Percentiles rank a stretch among this genome's conserved stretches.
phyloP scores from a whole-genome alignment of 2,113 vertebrate genomes.

The Ceyx margarethae region DNA sequence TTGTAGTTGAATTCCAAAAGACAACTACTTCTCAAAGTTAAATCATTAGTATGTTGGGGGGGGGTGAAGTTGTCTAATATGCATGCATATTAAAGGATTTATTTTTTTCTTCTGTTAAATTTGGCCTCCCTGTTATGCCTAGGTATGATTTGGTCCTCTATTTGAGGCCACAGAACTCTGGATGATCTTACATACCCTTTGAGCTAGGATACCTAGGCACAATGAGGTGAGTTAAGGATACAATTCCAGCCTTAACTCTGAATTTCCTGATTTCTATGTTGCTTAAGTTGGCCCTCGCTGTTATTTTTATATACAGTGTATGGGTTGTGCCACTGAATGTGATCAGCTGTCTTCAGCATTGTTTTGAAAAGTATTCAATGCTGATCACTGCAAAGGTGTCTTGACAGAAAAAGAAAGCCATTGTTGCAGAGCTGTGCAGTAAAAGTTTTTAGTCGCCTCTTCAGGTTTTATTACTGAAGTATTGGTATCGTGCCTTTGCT shows the following conservation, averaged over 20 bases:
- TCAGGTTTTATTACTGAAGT: neutral
- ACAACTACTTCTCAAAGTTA: neutral
- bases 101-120: slow-evolving; percentile 33
- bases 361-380: neutral
- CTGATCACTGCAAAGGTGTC: neutral
- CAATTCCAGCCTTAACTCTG: slow-evolving; percentile 63
- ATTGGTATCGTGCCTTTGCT: neutral
- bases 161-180: slow-evolving; percentile 64
- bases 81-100: slow-evolving; percentile 20
- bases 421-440: neutral
- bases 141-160: slow-evolving; percentile 63
- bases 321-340: neutral
- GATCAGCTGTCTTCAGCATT: neutral
- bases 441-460: neutral
- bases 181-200: slow-evolving; percentile 63
- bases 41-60: neutral
- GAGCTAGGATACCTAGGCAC: slow-evolving; percentile 71
- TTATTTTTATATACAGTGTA: neutral
- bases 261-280: slow-evolving; percentile 42
- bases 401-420: neutral
- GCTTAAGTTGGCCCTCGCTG: neutral
- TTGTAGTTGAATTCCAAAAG: neutral
- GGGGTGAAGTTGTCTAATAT: slow-evolving; percentile 16
- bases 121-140: slow-evolving; percentile 69
- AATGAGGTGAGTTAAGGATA: slow-evolving; percentile 68